Percentiles rank a stretch among this genome's conserved stretches.
phyloP scores from a whole-genome alignment of 2,113 vertebrate genomes.

The Eulemur rufifrons region DNA sequence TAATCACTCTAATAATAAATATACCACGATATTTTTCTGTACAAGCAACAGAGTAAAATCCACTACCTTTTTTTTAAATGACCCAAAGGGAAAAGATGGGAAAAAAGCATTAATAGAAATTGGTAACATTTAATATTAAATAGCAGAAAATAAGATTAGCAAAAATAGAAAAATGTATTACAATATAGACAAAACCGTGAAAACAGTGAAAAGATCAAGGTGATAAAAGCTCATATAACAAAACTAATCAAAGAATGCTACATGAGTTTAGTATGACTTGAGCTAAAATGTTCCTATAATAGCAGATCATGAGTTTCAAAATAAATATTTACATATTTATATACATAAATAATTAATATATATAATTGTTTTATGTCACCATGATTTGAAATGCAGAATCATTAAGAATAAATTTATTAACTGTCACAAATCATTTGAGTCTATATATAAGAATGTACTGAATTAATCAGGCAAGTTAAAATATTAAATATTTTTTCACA shows the following conservation, averaged over 20 bases:
- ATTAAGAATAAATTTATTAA: constrained; percentile 21
- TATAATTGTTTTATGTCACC: not conserved
- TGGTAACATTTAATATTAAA: not conserved
- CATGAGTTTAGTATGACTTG: not conserved
- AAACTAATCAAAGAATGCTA: not conserved
- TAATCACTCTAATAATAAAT: not conserved
- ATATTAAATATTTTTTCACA: constrained; percentile 8
- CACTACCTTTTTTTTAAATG: not conserved
- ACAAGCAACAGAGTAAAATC: not conserved
- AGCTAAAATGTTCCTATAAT: constrained; percentile 4
- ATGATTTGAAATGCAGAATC: constrained; percentile 9
- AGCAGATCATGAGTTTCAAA: not conserved
- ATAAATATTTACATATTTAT: not conserved
- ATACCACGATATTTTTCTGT: not conserved
- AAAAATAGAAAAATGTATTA: not conserved
- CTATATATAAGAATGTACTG: not conserved
- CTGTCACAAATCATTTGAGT: not conserved
- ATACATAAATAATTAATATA: not conserved
- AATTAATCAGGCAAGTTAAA: constrained; percentile 34
- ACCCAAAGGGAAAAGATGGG: not conserved
- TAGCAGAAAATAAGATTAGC: not conserved
- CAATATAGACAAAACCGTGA: not conserved
- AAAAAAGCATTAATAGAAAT: not conserved
- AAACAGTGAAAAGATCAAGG: constrained; percentile 3
- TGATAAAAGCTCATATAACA: not conserved